These are phyloP conservation scores for Brassicogethes aeneus DNA, from an alignment of 2,888 invertebrate genomes.

Conservation along the genomic window DNA sequence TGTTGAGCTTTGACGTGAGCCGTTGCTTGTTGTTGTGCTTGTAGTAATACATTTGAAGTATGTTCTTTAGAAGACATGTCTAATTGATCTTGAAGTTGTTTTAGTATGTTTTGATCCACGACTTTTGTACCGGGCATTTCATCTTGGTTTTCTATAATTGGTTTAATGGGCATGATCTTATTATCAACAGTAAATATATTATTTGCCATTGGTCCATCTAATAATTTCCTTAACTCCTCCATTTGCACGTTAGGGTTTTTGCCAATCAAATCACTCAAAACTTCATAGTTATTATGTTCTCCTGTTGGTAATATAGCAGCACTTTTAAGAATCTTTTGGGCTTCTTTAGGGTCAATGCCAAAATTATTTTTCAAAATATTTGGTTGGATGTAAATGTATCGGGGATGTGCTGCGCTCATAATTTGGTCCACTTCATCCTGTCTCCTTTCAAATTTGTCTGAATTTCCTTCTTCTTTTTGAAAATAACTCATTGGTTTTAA, in stretches of 20 bases:
- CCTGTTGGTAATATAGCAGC: conserved; percentile 9
- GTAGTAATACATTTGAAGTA: conserved; percentile 23
- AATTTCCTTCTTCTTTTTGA: conserved; percentile 2
- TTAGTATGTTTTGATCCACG: conserved; percentile 12
- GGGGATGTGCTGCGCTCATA: neutral
- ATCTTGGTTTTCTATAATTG: neutral
- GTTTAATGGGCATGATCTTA: conserved; percentile 5
- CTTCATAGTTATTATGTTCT: conserved; percentile 14
- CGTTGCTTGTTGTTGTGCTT: conserved; percentile 29
- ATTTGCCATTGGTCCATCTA: conserved; percentile 28
- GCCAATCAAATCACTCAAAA: conserved; percentile 43
- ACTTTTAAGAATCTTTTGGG: conserved; percentile 12
- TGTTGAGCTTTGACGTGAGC: conserved; percentile 30
- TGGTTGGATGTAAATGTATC: conserved; percentile 21
- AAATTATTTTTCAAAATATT: conserved; percentile 15
- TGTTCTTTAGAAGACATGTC: conserved; percentile 29
- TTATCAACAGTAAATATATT: conserved; percentile 8
- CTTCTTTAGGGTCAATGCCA: conserved; percentile 9
- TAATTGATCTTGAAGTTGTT: conserved; percentile 28
- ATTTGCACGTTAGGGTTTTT: conserved; percentile 45
- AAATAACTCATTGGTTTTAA: conserved; percentile 10
- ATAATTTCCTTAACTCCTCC: conserved; percentile 42
- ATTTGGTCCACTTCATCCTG: conserved; percentile 9
- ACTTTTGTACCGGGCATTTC: neutral
- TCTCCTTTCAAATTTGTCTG: neutral